Percentiles rank a stretch among this genome's conserved stretches.
phyloP scores from a whole-genome alignment of 2,797 vertebrate species.

The Eidolon dupreanum region DNA sequence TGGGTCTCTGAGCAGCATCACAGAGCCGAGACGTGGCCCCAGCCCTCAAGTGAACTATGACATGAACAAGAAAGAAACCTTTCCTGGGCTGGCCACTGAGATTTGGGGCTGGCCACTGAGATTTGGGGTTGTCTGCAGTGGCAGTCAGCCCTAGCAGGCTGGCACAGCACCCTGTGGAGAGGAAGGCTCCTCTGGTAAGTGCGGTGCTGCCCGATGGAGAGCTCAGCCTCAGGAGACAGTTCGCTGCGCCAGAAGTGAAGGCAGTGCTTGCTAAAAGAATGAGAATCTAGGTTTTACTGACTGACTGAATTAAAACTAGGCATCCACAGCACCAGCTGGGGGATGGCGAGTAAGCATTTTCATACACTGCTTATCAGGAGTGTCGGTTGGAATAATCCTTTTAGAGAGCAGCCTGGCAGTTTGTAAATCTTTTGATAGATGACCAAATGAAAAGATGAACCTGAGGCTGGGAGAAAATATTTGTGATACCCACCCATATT shows the following conservation, averaged over 20 bases:
- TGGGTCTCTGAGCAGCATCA: background rate
- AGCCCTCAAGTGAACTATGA: accelerated
- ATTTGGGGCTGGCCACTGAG: background rate
- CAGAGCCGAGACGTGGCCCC: background rate
- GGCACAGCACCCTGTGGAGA: background rate
- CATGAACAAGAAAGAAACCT: background rate
- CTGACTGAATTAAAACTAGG: background rate
- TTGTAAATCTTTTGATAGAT: background rate
- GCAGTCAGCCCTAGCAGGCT: background rate
- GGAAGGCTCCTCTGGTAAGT: background rate
- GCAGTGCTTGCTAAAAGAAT: background rate
- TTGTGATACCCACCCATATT: background rate
- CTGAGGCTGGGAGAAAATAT: background rate
- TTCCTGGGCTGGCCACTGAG: background rate
- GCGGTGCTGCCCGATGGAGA: no score
- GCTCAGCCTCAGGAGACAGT: no score
- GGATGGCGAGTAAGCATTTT: background rate
- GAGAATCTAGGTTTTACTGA: background rate
- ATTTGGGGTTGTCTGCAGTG: background rate
- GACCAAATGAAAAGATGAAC: background rate
- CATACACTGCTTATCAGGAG: background rate
- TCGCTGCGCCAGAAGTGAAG: background rate
- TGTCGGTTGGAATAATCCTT: background rate
- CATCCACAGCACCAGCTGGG: background rate
- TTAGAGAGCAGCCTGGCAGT: background rate